These are phyloP conservation scores for Pediacus dermestoides DNA, from an alignment of 2,888 invertebrate genomes.

Conservation along the genomic window DNA sequence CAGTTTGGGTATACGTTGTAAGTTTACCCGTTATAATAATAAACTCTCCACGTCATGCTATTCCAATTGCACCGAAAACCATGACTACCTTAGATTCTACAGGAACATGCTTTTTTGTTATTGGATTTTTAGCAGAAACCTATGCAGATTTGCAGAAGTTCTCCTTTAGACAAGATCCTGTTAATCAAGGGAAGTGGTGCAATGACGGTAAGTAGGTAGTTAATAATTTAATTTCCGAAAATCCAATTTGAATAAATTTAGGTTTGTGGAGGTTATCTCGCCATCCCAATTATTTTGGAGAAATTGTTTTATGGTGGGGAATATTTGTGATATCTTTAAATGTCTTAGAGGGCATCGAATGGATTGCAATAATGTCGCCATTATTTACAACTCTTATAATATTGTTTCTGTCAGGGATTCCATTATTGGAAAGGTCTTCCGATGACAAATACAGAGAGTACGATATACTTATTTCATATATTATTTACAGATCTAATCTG, in stretches of 20 bases:
- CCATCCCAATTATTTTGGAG: constrained; percentile 94
- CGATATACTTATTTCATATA: constrained; percentile 41
- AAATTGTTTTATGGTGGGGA: constrained; percentile 92
- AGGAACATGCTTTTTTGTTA: constrained; percentile 79
- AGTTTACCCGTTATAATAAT: constrained; percentile 89
- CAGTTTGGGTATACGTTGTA: constrained; percentile 87
- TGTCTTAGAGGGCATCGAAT: constrained; percentile 80
- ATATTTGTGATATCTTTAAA: constrained; percentile 85
- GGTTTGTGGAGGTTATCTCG: constrained; percentile 76
- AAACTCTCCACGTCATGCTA: constrained; percentile 78
- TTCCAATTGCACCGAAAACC: constrained; percentile 72
- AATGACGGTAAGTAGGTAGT: constrained; percentile 65
- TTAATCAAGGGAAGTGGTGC: constrained; percentile 89
- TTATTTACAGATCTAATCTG: constrained; percentile 2
- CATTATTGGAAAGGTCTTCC: constrained; percentile 78
- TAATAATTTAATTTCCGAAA: constrained; percentile 6
- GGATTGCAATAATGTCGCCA: constrained; percentile 82
- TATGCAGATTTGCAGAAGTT: constrained; percentile 92
- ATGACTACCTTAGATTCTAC: constrained; percentile 85
- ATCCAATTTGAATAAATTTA: constrained; percentile 23
- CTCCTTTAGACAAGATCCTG: constrained; percentile 82
- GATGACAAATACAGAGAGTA: constrained; percentile 87
- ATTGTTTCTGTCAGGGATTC: constrained; percentile 87
- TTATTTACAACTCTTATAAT: constrained; percentile 84
- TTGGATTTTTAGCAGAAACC: constrained; percentile 82